Percentiles rank a stretch among this genome's conserved stretches.
phyloP scores from a whole-genome alignment of 2,113 vertebrate species.

The Boleophthalmus pectinirostris region DNA sequence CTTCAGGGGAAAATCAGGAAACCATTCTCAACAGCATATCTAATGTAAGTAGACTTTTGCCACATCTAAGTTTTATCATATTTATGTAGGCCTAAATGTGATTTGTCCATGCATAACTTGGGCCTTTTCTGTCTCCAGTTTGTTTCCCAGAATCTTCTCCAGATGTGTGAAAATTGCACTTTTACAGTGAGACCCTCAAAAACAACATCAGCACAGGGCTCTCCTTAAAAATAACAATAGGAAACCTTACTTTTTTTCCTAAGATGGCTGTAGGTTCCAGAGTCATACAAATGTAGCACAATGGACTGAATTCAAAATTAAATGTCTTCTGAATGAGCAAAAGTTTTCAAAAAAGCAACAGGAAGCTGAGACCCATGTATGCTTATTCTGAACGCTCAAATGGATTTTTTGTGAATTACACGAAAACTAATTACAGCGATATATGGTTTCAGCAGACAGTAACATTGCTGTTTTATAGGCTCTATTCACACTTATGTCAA shows the following conservation, averaged over 20 bases:
- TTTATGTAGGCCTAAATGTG: background rate
- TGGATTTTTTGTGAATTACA: too few species aligned
- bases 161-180: constrained; percentile 25
- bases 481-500: too few species aligned
- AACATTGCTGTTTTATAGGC: too few species aligned
- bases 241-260: background rate
- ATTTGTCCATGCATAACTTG: background rate
- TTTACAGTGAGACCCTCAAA: constrained; percentile 10
- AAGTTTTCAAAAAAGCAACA: too few species aligned
- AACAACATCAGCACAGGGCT: background rate
- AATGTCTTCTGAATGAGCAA: too few species aligned
- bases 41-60: constrained; percentile 21
- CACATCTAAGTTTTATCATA: background rate
- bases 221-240: background rate
- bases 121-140: constrained; percentile 19
- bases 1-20: background rate
- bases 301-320: too few species aligned
- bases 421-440: too few species aligned
- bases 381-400: too few species aligned
- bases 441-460: too few species aligned
- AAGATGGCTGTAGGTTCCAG: too few species aligned
- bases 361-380: too few species aligned
- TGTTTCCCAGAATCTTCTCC: constrained; percentile 7
- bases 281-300: too few species aligned
- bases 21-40: constrained; percentile 13